Base-by-base conservation (phyloP, 2,797 vertebrate genomes). In the Pangasius mekongensis region DNA sequence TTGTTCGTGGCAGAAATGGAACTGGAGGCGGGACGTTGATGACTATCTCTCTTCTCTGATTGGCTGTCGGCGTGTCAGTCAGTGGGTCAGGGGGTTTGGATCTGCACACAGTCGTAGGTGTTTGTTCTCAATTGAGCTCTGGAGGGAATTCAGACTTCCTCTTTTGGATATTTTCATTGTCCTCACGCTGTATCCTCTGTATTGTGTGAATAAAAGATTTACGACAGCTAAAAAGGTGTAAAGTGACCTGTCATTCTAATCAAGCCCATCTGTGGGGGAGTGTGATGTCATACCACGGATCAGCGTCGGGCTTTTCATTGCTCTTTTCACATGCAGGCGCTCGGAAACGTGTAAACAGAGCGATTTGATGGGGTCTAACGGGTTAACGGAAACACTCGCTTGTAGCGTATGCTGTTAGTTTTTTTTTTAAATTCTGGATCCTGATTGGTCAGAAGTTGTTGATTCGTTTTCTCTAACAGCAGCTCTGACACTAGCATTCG, bases 181-280 rank as follows among this genome's bases (percentile, higher is more conserved):
- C 95, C 94, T 93, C 92, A 91, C 92, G 93, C 95, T 95, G 95
- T 96, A 96, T 96, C 96, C 96, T 96, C 93, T 91, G 93, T 93
- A 96, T 97, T 96, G 96, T 97, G 94, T 96, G 88, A 94, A 92
- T 95, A 93, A 96, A 93, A 96, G 96, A 97, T 96, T 97, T 96
- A 96, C 94, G 93, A 91, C 94, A 91, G 92, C 94, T 95, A 95
- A 95, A 95, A 94, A 96, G 95, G 94, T 96, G 96, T 95, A 93
- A 91, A 93, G 93, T 94, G 93, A 91, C 93, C 95, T 95, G 95
- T 93, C 95, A 76, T 95, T 95, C 92, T 93, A 95, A 94, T 96
- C 94, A 95, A 87, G 91, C 83, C 43, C 92, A 92, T 89, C 92
- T 84, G 87, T 49, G 43, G n/a, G 86, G 78, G 54, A 47, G 58